Evolutionary conservation across 2,113 vertebrate species (phyloP).

Genomic region (Phylloscopus whistleri): DNA sequence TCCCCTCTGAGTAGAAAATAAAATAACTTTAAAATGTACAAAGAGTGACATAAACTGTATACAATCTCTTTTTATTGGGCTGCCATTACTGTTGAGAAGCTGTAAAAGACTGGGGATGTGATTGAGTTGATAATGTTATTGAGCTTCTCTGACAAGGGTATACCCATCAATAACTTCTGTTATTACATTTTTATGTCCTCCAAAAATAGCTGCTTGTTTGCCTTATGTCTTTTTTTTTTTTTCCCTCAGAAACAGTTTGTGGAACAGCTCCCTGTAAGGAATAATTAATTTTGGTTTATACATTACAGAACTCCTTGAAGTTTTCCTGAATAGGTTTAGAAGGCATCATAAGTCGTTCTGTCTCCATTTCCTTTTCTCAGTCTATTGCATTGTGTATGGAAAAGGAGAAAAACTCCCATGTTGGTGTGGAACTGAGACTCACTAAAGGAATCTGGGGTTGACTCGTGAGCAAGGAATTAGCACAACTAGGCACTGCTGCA

Average conservation of each 20-base stretch:
- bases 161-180: background rate
- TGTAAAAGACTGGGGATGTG: background rate
- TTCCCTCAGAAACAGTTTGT: background rate
- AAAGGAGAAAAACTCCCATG: background rate
- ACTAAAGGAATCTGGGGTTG: background rate
- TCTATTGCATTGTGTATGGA: background rate
- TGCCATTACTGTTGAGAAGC: background rate
- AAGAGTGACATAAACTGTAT: background rate
- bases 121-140: constrained; percentile 15
- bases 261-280: background rate
- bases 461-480: background rate
- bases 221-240: background rate
- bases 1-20: background rate
- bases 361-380: background rate
- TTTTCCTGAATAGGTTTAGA: background rate
- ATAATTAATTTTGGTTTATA: background rate
- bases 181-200: background rate
- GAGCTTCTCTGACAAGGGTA: background rate
- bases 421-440: background rate
- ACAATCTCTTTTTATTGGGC: background rate
- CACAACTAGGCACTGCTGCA: background rate
- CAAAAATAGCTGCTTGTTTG: background rate
- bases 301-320: background rate
- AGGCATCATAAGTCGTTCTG: background rate
- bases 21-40: background rate